These are phyloP conservation scores for Lithobates pipiens DNA, from an alignment of 2,797 vertebrate genomes.

Conservation along the genomic window DNA sequence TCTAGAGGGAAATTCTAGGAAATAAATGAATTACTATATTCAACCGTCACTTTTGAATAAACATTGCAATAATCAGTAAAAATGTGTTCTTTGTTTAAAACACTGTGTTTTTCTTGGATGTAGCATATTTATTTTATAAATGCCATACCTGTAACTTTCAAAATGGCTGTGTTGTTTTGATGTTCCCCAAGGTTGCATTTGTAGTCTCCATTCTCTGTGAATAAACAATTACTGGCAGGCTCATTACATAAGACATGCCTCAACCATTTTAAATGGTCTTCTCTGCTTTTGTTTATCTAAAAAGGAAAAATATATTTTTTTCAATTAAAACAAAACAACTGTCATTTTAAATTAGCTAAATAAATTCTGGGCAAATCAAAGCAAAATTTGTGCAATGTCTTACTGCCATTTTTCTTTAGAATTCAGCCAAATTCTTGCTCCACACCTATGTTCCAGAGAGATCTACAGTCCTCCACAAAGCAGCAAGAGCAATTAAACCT, in stretches of 20 bases:
- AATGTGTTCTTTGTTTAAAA: too few relatives aligned
- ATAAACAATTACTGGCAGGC: conserved; percentile 19
- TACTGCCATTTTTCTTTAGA: too few relatives aligned
- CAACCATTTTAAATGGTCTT: background rate
- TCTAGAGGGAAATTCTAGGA: too few relatives aligned
- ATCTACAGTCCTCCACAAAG: too few relatives aligned
- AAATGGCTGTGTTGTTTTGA: conserved; percentile 11
- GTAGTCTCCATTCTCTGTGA: background rate
- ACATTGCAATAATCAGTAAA: too few relatives aligned
- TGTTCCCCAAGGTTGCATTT: background rate
- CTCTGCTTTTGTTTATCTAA: conserved; percentile 1
- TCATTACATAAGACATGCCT: conserved; percentile 27
- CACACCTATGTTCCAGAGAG: too few relatives aligned
- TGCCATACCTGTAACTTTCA: conserved; percentile 37
- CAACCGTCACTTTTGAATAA: too few relatives aligned
- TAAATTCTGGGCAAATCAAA: background rate
- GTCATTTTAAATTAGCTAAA: background rate
- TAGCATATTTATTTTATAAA: background rate
- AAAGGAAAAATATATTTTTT: background rate
- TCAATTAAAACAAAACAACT: background rate
- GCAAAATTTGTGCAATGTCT: too few relatives aligned
- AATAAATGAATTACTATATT: too few relatives aligned
- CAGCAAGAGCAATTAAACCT: too few relatives aligned
- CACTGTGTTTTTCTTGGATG: too few relatives aligned
- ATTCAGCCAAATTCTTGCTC: too few relatives aligned